Evolutionary conservation across 2,797 vertebrate species (phyloP).

Genomic region (Corythornis leucogaster): DNA sequence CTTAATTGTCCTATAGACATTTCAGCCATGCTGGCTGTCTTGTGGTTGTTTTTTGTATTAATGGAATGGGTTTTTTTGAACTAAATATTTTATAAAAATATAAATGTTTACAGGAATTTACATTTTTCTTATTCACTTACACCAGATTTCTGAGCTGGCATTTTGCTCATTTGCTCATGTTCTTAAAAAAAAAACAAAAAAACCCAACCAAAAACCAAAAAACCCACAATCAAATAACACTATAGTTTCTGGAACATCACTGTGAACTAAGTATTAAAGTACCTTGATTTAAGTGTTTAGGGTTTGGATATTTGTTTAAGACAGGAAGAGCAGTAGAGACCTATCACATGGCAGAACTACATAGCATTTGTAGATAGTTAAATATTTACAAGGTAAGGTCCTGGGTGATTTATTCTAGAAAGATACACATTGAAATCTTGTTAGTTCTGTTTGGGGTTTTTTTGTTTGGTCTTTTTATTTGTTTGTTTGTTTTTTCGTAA

Average conservation of each 20-base stretch:
- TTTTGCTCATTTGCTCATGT: not conserved
- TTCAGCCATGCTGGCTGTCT: not conserved
- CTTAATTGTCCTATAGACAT: not conserved
- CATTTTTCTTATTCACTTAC: not conserved
- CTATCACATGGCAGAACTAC: not conserved
- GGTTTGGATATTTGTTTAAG: not conserved
- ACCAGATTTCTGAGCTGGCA: not conserved
- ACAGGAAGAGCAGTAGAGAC: not conserved
- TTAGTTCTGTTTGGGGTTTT: not conserved
- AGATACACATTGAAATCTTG: not conserved
- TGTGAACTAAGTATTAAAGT: not conserved
- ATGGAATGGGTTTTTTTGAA: not conserved
- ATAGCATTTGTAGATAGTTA: not conserved
- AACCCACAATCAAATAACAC: not conserved
- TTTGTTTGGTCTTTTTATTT: too few relatives aligned
- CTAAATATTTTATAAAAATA: not conserved
- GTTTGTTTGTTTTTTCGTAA: too few relatives aligned
- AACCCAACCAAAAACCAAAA: too few relatives aligned
- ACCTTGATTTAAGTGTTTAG: not conserved
- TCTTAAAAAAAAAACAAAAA: not conserved
- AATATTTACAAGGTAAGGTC: constrained; percentile 47
- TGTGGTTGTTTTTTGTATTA: not conserved
- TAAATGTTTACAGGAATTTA: not conserved
- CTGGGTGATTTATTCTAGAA: not conserved
- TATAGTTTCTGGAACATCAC: not conserved